Base-by-base conservation (phyloP, 2,113 vertebrate genomes). In the Pedionomus torquatus region DNA sequence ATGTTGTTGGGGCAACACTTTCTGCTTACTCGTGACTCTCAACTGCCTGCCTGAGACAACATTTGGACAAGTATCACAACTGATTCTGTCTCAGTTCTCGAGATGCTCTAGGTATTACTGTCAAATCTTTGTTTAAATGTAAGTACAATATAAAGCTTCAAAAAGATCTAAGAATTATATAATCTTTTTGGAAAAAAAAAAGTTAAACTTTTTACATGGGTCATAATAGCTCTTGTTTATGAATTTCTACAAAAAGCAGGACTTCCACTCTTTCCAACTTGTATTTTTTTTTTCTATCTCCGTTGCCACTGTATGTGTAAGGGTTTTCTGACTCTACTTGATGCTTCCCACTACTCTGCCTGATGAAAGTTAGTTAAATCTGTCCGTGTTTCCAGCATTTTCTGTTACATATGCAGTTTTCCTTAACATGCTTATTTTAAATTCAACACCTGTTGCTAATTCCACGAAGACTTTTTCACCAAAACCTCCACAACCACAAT, bases 331-430 rank as follows among this genome's bases (percentile, higher is more conserved):
- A 4, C 18, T 51, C 41, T 55, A 31, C 12, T 9, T 8, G 61
- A 35, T 69, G 17, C 1, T 9, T 9, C 2, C 18, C 16, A 17
- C 44, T 46, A 7, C 16, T 1, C 13, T 2, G 13, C 51, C 26
- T 17, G 16, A 25, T 14, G 1, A 11, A 43, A 79, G 3, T 37
- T 21, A 33, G 26, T 63, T 58, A 30, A 77, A 81, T 54, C 10
- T 69, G 31, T 15, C 60, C 55, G 16, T 26, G 5, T 46, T 82
- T 51, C 44, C 13, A 65, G 33, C 51, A 55, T 70, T 68, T 83
- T 44, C 70, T 95, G 8, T 51, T 55, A 80, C 2, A 2, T 17
- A 31, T 51, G 20, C 3, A 12, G 7, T 65, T 79, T 61, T 88
- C 10, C 33, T n/a, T 75, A 66, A 39, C 16, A 15, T 4, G 5